Evolutionary conservation across 30 jellyfish, hydroid and myxozoan genomes (phyloP).

Genomic region (Turritopsis dohrnii): DNA sequence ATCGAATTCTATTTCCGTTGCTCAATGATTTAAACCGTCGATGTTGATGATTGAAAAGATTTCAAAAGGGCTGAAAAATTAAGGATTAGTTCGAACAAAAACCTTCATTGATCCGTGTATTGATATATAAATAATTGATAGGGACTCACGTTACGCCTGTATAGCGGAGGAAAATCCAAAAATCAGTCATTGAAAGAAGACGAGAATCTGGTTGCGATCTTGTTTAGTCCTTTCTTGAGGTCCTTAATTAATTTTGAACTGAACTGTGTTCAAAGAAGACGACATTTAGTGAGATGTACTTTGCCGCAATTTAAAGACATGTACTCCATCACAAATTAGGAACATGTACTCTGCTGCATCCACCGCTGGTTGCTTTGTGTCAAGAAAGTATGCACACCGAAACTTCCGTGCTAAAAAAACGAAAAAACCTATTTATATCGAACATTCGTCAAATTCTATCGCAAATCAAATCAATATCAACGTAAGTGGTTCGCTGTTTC

Average conservation of each 20-base stretch:
- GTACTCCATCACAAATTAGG: no score
- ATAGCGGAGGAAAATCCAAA: neutral
- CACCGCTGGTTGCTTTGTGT: constrained; percentile 22
- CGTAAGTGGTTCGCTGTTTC: constrained; percentile 87
- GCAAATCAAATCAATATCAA: constrained; percentile 65
- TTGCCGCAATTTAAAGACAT: no score
- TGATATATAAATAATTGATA: neutral
- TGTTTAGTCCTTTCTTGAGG: no score
- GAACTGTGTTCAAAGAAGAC: no score
- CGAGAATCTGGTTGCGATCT: no score
- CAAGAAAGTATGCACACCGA: constrained; percentile 5
- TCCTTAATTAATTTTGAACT: no score
- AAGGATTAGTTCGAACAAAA: neutral
- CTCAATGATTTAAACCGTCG: neutral
- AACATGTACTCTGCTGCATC: constrained; percentile 19
- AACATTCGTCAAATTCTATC: constrained; percentile 64
- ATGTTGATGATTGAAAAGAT: neutral
- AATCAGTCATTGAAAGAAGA: neutral
- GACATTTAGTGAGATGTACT: no score
- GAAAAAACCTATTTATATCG: constrained; percentile 50
- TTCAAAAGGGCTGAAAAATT: neutral
- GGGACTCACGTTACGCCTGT: neutral
- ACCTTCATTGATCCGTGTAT: neutral
- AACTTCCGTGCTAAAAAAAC: neutral
- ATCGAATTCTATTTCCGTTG: neutral